Conservation (phyloP, 2,888 invertebrate species). For the Tribolium freemani region DNA sequence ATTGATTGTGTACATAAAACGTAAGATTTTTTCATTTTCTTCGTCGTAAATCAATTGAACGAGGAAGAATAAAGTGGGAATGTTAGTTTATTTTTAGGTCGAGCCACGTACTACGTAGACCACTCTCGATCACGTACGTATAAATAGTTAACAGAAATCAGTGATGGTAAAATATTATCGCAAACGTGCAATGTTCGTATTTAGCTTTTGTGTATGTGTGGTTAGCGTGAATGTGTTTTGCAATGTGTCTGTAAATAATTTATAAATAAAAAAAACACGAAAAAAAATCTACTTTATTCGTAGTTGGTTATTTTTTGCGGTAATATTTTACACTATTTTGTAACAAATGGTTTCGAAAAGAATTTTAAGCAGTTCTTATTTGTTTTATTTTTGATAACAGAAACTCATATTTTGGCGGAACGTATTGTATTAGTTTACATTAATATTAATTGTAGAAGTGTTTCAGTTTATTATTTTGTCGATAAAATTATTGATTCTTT, state of each 20-base stretch:
- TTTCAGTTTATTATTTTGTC: constrained; percentile 8
- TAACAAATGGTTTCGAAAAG: constrained; percentile 43
- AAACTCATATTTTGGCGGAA: constrained; percentile 2
- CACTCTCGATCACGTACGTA: constrained; percentile 61
- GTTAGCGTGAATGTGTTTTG: constrained; percentile 47
- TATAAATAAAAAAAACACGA: constrained; percentile 41
- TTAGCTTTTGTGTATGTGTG: constrained; percentile 49
- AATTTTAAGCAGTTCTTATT: constrained; percentile 58
- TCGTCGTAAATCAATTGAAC: background rate
- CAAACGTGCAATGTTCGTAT: constrained; percentile 54
- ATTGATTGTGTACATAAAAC: constrained; percentile 38
- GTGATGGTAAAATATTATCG: constrained; percentile 65
- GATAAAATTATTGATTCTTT: constrained; percentile 14
- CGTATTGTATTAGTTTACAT: constrained; percentile 23
- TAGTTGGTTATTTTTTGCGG: constrained; percentile 55
- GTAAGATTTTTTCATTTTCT: constrained; percentile 32
- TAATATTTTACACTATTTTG: constrained; percentile 61
- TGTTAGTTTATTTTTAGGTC: constrained; percentile 54
- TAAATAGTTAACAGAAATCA: constrained; percentile 51
- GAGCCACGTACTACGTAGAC: constrained; percentile 40
- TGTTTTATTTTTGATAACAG: constrained; percentile 43
- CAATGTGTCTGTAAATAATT: constrained; percentile 50
- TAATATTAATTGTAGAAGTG: constrained; percentile 1
- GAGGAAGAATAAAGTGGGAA: constrained; percentile 43
- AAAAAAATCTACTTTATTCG: constrained; percentile 30